These are phyloP conservation scores for Amiota mariae DNA, from an alignment of 2,888 invertebrate species.

Conservation along the genomic window DNA sequence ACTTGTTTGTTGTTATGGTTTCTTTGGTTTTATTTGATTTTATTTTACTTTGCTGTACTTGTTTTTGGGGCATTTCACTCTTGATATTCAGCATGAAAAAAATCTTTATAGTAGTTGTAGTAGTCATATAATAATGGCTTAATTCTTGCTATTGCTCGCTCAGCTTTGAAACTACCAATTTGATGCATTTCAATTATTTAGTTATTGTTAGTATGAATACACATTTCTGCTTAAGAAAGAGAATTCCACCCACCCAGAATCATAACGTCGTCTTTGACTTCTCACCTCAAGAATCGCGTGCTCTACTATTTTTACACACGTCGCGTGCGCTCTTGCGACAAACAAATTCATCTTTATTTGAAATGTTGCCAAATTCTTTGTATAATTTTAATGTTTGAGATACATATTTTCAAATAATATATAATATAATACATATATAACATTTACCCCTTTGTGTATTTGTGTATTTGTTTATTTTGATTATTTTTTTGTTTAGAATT, in stretches of 20 bases:
- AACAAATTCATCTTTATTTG: conserved; percentile 17
- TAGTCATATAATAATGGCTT: too few relatives aligned
- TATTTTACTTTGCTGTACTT: background rate
- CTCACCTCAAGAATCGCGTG: background rate
- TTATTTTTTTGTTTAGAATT: conserved; percentile 11
- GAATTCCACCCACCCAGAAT: conserved; percentile 1
- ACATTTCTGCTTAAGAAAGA: background rate
- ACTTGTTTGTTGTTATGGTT: background rate
- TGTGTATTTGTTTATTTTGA: conserved; percentile 15
- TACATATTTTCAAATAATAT: background rate
- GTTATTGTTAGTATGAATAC: background rate
- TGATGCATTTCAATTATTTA: too few relatives aligned
- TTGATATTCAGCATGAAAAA: too few relatives aligned
- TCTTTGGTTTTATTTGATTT: conserved; percentile 14
- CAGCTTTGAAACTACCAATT: too few relatives aligned
- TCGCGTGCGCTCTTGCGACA: conserved; percentile 16
- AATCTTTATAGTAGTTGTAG: too few relatives aligned
- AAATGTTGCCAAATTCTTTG: background rate
- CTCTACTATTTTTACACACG: conserved; percentile 18
- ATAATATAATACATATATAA: background rate
- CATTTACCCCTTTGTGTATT: conserved; percentile 30
- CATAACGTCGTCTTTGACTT: background rate
- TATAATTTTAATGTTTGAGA: too few relatives aligned
- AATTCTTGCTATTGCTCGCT: background rate
- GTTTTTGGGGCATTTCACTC: too few relatives aligned